Base-by-base conservation (phyloP, 2,797 vertebrate species). In the Muraenolepis orangiensis region DNA sequence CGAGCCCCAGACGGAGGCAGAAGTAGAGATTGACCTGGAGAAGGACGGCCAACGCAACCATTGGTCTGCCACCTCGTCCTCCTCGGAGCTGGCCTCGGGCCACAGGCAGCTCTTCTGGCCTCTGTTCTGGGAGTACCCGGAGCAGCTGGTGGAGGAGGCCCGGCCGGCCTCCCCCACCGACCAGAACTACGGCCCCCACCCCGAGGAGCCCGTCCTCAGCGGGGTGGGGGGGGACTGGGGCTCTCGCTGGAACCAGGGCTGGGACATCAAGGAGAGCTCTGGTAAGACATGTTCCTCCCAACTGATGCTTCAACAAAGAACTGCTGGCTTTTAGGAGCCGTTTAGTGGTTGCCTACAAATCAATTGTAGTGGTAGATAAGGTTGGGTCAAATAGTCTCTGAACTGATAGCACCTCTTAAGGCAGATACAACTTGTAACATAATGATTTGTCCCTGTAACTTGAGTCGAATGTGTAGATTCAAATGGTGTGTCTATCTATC, bases 41-140 rank as follows among this genome's bases (percentile, higher is more conserved):
- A 94, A 94, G 38, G 93, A 96, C 38, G 91, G 93, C 31, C 95
- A 90, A 67, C 76, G 91, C 30, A 93, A 88, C 28, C 92, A 92
- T 85, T 95, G 95, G 95, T 94, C 95, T 0, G 10, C 61, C 16
- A n/a, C 69, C 38, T 78, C 93, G 78, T 87, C 77, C 0, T 89
- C 94, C 1, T 90, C 94, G 8, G 90, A 94, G 75, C 96, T 95
- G 95, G 83, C 81, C 70, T 66, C 88, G 28, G 92, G 91, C 13
- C 84, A 95, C 89, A 94, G 93, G 77, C 93, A 95, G 72, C 84
- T 96, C 26, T 96, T 96, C 89, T 96, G 95, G 95, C 95, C 95
- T 0, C 91, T 97, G 77, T 95, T 96, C 84, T 96, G 95, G 96
- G 93, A 95, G 72, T 95, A 95, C 80, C 92, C 89, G 0, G 95